These are phyloP conservation scores for Calcarius ornatus DNA, from an alignment of 2,113 vertebrate genomes.

Conservation along the genomic window DNA sequence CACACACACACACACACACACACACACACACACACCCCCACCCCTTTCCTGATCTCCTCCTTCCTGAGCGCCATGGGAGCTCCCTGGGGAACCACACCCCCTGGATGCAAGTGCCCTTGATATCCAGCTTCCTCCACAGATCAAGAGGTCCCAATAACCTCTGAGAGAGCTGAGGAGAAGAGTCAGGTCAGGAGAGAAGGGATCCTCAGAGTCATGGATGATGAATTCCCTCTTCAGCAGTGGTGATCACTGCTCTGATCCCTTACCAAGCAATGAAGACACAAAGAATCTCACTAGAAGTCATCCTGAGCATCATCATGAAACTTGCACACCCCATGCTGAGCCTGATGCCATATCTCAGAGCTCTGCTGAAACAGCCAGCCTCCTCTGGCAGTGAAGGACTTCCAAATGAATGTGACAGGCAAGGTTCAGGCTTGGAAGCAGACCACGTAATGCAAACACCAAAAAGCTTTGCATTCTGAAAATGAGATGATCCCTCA, in stretches of 20 bases:
- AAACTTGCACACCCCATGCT: background rate
- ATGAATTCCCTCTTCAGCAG: background rate
- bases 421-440: background rate
- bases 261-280: background rate
- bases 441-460: background rate
- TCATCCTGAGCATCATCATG: background rate
- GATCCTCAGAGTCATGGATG: rapidly evolving
- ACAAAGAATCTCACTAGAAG: background rate
- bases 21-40: background rate
- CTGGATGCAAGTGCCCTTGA: rapidly evolving
- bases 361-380: background rate
- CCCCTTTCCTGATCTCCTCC: background rate
- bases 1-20: too few species aligned
- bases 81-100: background rate
- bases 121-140: background rate
- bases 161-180: background rate
- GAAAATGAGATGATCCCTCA: background rate
- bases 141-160: background rate
- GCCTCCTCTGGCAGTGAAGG: background rate
- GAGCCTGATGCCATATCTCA: rapidly evolving
- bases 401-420: background rate
- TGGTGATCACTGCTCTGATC: background rate
- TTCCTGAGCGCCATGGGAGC: background rate
- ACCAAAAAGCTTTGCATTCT: background rate
- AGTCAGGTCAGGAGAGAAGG: background rate